Evolutionary conservation across 2,888 invertebrate genomes (phyloP).

Genomic region (Heteromurus nitidus): DNA sequence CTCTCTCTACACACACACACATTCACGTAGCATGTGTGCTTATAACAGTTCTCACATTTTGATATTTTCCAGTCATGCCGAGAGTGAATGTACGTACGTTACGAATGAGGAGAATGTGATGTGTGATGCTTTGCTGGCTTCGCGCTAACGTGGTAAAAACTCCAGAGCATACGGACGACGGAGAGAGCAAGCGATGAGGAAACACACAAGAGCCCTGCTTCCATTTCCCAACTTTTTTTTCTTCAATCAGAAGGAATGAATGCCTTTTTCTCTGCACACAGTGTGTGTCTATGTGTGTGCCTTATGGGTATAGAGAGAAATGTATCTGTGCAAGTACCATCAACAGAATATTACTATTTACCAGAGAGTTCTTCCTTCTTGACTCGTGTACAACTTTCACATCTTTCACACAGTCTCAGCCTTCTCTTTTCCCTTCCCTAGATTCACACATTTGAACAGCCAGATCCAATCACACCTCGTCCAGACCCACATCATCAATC

Average conservation of each 20-base stretch:
- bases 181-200: neutral
- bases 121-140: slow-evolving; percentile 4
- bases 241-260: slow-evolving; percentile 22
- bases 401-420: slow-evolving; percentile 40
- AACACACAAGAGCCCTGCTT: neutral
- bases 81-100: slow-evolving; percentile 6
- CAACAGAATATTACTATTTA: slow-evolving; percentile 32
- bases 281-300: neutral
- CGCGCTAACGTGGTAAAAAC: neutral
- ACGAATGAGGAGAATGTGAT: neutral
- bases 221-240: neutral
- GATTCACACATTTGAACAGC: slow-evolving; percentile 34
- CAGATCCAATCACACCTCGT: slow-evolving; percentile 57
- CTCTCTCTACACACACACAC: slow-evolving; percentile 21
- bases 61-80: slow-evolving; percentile 28
- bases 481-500: slow-evolving; percentile 64
- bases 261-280: slow-evolving; percentile 1
- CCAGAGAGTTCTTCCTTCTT: slow-evolving; percentile 24
- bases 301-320: neutral
- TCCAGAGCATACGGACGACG: neutral
- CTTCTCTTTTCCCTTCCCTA: slow-evolving; percentile 13
- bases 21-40: too few relatives aligned
- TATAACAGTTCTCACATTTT: neutral
- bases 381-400: slow-evolving; percentile 30
- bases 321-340: slow-evolving; percentile 11